phyloP scores from a whole-genome alignment of 2,113 vertebrate species.

The Mesitornis unicolor region DNA sequence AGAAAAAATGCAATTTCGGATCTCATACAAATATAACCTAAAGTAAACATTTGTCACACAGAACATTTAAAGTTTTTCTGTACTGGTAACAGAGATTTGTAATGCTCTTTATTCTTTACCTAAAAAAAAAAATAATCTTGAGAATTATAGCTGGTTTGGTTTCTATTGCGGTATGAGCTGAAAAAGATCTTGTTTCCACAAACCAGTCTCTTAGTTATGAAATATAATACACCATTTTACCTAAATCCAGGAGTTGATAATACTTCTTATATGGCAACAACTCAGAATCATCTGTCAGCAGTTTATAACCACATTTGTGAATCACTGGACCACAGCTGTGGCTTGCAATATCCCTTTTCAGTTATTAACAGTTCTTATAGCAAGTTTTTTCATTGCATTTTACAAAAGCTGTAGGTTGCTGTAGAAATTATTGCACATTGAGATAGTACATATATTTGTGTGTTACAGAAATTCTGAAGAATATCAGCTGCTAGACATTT shows the following conservation, averaged over 20 bases:
- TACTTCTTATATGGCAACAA: background rate
- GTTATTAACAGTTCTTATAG: background rate
- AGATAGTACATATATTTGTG: background rate
- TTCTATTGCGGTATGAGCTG: background rate
- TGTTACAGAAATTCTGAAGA: background rate
- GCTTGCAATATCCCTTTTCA: constrained; percentile 1
- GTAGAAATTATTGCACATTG: background rate
- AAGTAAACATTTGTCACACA: background rate
- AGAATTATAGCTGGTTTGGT: background rate
- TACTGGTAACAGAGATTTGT: background rate
- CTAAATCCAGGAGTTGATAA: constrained; percentile 35
- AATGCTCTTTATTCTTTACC: background rate
- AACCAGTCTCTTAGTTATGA: background rate
- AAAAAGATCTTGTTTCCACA: background rate
- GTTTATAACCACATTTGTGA: background rate
- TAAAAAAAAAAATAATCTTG: background rate
- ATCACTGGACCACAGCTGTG: background rate
- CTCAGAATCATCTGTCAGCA: background rate
- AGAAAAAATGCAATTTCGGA: background rate
- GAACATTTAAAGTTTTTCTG: background rate
- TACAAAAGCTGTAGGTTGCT: background rate
- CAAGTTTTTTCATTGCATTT: background rate
- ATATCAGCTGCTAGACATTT: background rate
- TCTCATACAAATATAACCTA: background rate
- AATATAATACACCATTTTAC: constrained; percentile 20